A percentile compares a stretch with the other conserved stretches of the same genome.
These are phyloP conservation scores for Nymphalis c-album DNA, from an alignment of 2,888 invertebrate species.

Conservation along the genomic window DNA sequence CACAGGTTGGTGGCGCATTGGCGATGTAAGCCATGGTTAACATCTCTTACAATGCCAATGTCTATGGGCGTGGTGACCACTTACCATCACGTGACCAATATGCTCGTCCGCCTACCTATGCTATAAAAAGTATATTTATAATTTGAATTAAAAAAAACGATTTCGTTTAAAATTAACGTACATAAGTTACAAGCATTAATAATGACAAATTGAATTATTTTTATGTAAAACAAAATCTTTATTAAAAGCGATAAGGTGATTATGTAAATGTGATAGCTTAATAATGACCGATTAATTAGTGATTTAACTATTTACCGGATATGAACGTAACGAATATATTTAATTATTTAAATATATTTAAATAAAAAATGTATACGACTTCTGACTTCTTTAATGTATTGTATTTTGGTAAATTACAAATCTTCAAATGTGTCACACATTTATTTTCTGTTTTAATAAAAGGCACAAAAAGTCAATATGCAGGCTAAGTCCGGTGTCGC, in stretches of 20 bases:
- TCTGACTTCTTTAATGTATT: background rate
- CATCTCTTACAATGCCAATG: no score
- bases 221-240: conserved; percentile 4
- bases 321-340: no score
- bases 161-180: no score
- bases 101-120: no score
- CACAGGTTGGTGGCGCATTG: no score
- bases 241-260: background rate
- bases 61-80: no score
- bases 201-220: conserved; percentile 14
- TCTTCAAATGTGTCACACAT: conserved; percentile 7
- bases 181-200: background rate
- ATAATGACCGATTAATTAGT: background rate
- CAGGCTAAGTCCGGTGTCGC: conserved; percentile 35
- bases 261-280: background rate
- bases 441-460: conserved; percentile 27
- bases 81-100: no score
- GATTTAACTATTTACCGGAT: background rate
- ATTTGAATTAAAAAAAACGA: no score
- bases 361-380: no score
- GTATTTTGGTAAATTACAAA: background rate
- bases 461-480: conserved; percentile 28
- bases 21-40: no score
- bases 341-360: no score
- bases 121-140: no score